phyloP scores from a whole-genome alignment of 2,113 vertebrate genomes.

The Platycercus adscitus region DNA sequence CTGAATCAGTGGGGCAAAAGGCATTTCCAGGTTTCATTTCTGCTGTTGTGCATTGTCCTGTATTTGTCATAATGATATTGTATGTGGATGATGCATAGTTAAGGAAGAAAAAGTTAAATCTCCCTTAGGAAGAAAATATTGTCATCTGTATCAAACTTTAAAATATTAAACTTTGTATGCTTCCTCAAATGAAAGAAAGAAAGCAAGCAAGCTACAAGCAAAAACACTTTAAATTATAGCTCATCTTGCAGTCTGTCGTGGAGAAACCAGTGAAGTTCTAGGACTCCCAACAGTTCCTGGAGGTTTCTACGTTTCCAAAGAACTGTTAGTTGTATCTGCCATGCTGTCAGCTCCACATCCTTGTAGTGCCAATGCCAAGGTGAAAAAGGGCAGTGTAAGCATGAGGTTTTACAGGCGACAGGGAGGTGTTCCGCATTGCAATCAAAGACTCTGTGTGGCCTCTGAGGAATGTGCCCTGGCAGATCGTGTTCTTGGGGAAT shows the following conservation, averaged over 20 bases:
- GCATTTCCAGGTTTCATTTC: not conserved
- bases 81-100: not conserved
- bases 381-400: not conserved
- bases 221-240: not conserved
- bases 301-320: not conserved
- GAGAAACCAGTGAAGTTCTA: not conserved
- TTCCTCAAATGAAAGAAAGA: not conserved
- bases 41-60: not conserved
- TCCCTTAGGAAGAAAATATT: not conserved
- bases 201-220: not conserved
- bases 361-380: not conserved
- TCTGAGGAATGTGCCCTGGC: not conserved
- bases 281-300: not conserved
- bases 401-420: not conserved
- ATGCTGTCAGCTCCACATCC: not conserved
- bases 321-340: not conserved
- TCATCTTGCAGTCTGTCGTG: not conserved
- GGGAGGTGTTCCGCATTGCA: not conserved
- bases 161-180: not conserved
- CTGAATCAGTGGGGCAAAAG: not conserved
- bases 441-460: not conserved
- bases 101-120: not conserved
- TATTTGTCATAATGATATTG: not conserved
- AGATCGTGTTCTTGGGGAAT: not conserved
- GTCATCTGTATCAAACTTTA: not conserved